These are phyloP conservation scores for Phalanger gymnotis DNA, from an alignment of 2,797 vertebrate genomes.

Conservation along the genomic window DNA sequence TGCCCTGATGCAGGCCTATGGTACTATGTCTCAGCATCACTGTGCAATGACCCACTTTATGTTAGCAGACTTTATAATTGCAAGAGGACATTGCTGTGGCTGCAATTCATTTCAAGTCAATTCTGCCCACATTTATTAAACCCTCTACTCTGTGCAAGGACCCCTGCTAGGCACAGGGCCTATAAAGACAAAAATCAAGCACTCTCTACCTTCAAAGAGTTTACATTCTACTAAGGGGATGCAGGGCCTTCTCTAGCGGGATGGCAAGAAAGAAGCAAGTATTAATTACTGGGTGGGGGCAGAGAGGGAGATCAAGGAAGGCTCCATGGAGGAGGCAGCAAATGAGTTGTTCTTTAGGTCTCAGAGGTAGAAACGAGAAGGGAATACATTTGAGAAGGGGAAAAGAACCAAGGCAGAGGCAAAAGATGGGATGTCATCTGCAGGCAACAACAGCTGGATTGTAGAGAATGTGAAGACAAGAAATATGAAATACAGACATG, in stretches of 20 bases:
- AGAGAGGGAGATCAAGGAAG: not conserved
- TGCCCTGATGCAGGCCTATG: conserved; percentile 33
- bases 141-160: not conserved
- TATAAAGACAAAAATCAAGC: not conserved
- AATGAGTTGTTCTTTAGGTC: not conserved
- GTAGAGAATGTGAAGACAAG: not conserved
- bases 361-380: not conserved
- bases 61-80: conserved; percentile 50
- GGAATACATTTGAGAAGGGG: no score
- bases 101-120: not conserved
- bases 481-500: not conserved
- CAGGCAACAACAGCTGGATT: not conserved
- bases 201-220: not conserved
- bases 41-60: conserved; percentile 68
- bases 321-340: not conserved
- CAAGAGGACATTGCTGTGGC: conserved; percentile 29
- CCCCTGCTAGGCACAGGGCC: not conserved
- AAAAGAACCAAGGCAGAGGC: not conserved
- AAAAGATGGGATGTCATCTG: not conserved
- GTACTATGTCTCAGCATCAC: conserved; percentile 8
- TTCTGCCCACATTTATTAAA: not conserved
- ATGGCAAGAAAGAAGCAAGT: not conserved
- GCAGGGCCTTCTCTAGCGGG: not conserved
- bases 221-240: not conserved
- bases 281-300: not conserved